Base-by-base conservation (phyloP, 2,888 invertebrate genomes). In the Spatulosminthurus flaviceps region DNA sequence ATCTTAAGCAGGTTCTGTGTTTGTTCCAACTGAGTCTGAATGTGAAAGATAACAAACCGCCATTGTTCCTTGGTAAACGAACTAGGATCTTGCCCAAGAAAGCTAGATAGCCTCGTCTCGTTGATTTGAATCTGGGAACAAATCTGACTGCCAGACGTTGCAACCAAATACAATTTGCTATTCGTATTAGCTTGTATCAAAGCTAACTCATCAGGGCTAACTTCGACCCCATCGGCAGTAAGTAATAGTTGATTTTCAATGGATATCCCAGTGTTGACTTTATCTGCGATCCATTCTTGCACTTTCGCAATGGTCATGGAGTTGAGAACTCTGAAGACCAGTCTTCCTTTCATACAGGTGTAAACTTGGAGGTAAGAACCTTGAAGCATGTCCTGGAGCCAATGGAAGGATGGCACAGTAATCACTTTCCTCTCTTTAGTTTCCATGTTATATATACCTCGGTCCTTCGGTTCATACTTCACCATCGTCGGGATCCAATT, bases 401-500 rank as follows among this genome's bases (percentile, higher is more conserved):
- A 74, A 16, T 79, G 73, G 11, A 84, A 29, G 11, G 83, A 81
- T 26, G 34, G 19, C 4, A 22, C 24, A 34, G 34, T 34, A 4
- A 34, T 34, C 34, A 7, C 34, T 11, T 51, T 26, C 21, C 9
- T 9, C 19, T 19, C 34, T n/a, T n/a, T n/a, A 70, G 77, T 24
- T 60, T 64, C 5, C 34, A 34, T 34, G 16, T 64, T 73, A 26
- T 82, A 82, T 51, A 79, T 83, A 2, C 83, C 84, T 13, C 84
- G 75, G 34, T 79, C 66, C 41, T 21, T 72, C 1, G 83, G 82
- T 51, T 84, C 82, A 7, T 83, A 74, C 72, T 84, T 82, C n/a
- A 84, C 77, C 83, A 84, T 83, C 41, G 82, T 82, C 16, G 76
- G 77, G 0, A 84, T 74, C 84, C 84, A 84, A 19, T 80, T 74